Conservation (phyloP, 2,113 vertebrate species). For the Serilophus lunatus region DNA sequence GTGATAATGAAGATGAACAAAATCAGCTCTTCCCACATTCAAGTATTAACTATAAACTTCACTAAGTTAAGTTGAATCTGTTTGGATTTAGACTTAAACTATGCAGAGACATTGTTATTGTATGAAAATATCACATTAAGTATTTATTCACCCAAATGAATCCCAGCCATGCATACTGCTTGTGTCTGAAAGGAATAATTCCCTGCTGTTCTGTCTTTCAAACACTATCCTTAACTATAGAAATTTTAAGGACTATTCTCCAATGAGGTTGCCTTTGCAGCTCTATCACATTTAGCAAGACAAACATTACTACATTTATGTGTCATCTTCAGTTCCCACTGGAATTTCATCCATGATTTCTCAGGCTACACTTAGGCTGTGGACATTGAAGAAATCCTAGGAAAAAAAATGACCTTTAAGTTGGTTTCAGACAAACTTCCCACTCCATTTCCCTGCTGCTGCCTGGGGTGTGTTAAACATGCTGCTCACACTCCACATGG, state of each 20-base stretch:
- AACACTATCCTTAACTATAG: neutral
- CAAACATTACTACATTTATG: neutral
- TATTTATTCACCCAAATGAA: neutral
- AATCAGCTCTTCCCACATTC: neutral
- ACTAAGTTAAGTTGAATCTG: neutral
- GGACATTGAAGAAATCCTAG: neutral
- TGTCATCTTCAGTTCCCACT: neutral
- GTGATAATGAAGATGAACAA: neutral
- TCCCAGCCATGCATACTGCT: neutral
- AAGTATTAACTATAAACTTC: neutral
- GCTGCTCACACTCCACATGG: conserved; percentile 14
- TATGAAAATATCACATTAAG: neutral
- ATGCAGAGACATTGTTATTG: neutral
- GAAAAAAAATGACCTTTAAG: neutral
- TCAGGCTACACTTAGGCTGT: neutral
- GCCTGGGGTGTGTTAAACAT: conserved; percentile 46
- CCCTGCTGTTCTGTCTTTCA: neutral
- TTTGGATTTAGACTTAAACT: neutral
- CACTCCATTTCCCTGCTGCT: neutral
- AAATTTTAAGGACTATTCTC: neutral
- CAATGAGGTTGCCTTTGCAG: fast-evolving
- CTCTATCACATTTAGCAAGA: neutral
- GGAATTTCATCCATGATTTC: neutral
- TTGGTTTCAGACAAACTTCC: neutral
- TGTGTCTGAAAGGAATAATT: neutral